These are phyloP conservation scores for Astur gentilis DNA, from an alignment of 2,113 vertebrate species.

Conservation along the genomic window DNA sequence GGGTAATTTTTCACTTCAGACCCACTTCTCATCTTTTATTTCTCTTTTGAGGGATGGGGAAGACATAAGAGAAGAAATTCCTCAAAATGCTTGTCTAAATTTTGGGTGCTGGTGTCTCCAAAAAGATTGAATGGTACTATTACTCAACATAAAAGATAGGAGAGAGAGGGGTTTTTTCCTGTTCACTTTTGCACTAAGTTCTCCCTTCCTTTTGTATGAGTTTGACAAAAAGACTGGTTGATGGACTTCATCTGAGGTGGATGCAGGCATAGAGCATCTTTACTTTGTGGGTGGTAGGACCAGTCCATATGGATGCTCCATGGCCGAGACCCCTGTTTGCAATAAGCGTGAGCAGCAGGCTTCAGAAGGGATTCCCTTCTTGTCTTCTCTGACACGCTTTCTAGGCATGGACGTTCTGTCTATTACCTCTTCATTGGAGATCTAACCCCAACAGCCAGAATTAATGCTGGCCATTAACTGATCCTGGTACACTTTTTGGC, in stretches of 20 bases:
- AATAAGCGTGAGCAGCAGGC: not conserved
- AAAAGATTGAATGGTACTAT: not conserved
- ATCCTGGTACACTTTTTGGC: not conserved
- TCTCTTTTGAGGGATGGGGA: not conserved
- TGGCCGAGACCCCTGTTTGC: not conserved
- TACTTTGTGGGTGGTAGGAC: not conserved
- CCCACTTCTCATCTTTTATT: not conserved
- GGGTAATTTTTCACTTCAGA: not conserved
- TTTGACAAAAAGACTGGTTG: not conserved
- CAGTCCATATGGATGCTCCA: rapidly evolving
- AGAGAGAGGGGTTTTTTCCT: rapidly evolving
- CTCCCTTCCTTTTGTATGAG: not conserved
- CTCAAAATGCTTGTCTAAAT: not conserved
- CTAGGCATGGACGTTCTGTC: rapidly evolving
- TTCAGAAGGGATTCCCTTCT: not conserved
- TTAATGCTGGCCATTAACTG: not conserved
- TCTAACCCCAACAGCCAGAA: not conserved
- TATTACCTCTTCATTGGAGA: not conserved
- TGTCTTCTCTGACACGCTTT: not conserved
- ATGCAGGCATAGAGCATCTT: not conserved
- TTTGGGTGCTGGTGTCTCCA: not conserved
- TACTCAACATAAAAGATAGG: not conserved
- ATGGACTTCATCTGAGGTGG: rapidly evolving
- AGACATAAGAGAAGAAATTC: not conserved
- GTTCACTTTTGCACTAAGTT: not conserved